Percentiles rank a stretch among this genome's conserved stretches.
Evolutionary conservation across 1,140 invertebrate species (phyloP).

Genomic region (Pseudomyrmex flavicornis): DNA sequence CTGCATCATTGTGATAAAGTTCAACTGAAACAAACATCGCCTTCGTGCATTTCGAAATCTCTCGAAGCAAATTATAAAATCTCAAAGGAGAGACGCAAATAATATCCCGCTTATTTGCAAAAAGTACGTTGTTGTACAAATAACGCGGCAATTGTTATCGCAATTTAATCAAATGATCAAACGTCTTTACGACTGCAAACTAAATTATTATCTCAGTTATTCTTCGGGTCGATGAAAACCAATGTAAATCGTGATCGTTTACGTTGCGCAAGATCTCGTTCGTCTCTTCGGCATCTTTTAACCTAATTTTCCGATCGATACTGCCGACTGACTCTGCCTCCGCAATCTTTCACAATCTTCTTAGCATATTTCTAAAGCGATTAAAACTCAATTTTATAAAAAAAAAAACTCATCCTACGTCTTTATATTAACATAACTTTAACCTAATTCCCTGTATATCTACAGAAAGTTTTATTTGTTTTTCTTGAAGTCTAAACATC

Average conservation of each 20-base stretch:
- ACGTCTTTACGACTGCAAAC: neutral
- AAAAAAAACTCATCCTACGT: too few relatives aligned
- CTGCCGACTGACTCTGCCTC: neutral
- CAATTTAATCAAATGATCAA: constrained; percentile 16
- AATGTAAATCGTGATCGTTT: constrained; percentile 15
- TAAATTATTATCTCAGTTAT: constrained; percentile 2
- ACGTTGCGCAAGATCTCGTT: constrained; percentile 16
- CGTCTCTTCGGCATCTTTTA: constrained; percentile 7
- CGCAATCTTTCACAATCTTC: constrained; percentile 14
- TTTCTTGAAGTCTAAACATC: too few relatives aligned
- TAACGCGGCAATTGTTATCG: neutral
- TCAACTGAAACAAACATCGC: constrained; percentile 11
- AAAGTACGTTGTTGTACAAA: neutral
- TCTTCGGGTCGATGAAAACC: neutral
- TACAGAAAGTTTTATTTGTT: neutral
- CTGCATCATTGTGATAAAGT: constrained; percentile 29
- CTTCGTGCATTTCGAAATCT: constrained; percentile 21
- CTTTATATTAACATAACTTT: too few relatives aligned
- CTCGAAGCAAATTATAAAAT: neutral
- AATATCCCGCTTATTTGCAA: neutral
- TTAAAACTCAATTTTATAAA: too few relatives aligned
- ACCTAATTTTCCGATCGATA: constrained; percentile 27
- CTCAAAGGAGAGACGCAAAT: neutral
- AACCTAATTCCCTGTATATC: neutral
- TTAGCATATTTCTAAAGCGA: neutral